Percentiles rank a stretch among this genome's conserved stretches.
phyloP scores from a whole-genome alignment of 2,797 vertebrate species.

The Podargus strigoides region DNA sequence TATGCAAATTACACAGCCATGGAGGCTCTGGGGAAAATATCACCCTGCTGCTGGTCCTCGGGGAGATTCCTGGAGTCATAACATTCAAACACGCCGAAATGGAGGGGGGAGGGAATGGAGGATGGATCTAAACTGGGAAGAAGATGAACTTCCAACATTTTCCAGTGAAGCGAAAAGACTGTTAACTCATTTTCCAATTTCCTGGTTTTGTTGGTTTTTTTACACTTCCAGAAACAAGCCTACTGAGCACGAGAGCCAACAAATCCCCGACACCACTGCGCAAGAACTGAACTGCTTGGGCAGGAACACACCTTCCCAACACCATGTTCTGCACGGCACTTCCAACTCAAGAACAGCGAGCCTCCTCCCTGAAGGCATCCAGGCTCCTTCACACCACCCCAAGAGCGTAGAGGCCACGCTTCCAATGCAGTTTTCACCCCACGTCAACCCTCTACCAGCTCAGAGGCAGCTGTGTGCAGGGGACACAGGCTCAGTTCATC shows the following conservation, averaged over 20 bases:
- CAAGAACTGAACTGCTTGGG: neutral
- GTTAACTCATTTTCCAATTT: neutral
- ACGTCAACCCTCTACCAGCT: neutral
- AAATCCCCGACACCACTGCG: neutral
- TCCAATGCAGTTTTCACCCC: neutral
- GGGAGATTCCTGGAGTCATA: neutral
- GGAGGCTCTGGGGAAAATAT: neutral
- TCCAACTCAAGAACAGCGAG: neutral
- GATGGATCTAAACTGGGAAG: neutral
- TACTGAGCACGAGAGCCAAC: neutral
- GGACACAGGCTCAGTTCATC: neutral
- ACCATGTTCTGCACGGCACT: neutral
- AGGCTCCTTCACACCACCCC: neutral
- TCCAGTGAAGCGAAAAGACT: neutral
- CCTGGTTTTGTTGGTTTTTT: neutral
- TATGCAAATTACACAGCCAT: constrained; percentile 33
- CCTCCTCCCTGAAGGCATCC: neutral
- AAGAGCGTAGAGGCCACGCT: neutral
- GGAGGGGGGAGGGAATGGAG: neutral
- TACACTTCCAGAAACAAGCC: neutral
- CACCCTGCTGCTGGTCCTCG: constrained; percentile 29
- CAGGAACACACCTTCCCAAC: neutral
- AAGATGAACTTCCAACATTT: neutral
- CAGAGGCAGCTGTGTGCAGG: neutral
- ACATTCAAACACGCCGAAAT: constrained; percentile 18